Evolutionary conservation across 2,113 vertebrate genomes (phyloP).

Genomic region (Okapia johnstoni): DNA sequence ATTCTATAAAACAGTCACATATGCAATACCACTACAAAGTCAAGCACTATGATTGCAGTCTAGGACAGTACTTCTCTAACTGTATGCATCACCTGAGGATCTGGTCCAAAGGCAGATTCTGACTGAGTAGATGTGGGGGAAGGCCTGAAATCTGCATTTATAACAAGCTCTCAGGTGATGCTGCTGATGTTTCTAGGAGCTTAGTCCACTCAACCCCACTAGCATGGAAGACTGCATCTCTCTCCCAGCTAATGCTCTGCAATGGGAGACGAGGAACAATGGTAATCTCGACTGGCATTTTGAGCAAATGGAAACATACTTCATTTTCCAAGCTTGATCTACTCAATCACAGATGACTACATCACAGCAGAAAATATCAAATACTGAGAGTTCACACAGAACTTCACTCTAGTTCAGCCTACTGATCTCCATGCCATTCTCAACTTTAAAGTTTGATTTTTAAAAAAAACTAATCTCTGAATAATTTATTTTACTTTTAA

Average conservation of each 20-base stretch:
- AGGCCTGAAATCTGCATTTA: background rate
- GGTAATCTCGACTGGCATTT: background rate
- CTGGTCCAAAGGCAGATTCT: constrained; percentile 28
- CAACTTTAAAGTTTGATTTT: background rate
- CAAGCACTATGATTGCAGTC: background rate
- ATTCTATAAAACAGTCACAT: background rate
- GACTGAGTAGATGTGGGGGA: background rate
- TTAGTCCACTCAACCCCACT: background rate
- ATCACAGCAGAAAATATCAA: constrained; percentile 9
- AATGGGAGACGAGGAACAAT: background rate
- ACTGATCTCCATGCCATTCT: background rate
- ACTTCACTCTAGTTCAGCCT: background rate
- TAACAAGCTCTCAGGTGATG: background rate
- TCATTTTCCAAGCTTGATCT: constrained; percentile 1
- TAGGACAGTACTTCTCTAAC: background rate
- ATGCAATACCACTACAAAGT: constrained; percentile 4
- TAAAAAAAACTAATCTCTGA: background rate
- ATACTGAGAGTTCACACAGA: background rate
- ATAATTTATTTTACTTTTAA: background rate
- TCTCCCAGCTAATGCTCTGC: background rate
- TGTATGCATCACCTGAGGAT: background rate
- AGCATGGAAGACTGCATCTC: background rate
- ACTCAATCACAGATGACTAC: background rate
- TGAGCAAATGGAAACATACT: background rate
- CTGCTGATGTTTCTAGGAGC: background rate